phyloP scores from a whole-genome alignment of 2,797 vertebrate genomes.

The Stomatorhinus walkeri region DNA sequence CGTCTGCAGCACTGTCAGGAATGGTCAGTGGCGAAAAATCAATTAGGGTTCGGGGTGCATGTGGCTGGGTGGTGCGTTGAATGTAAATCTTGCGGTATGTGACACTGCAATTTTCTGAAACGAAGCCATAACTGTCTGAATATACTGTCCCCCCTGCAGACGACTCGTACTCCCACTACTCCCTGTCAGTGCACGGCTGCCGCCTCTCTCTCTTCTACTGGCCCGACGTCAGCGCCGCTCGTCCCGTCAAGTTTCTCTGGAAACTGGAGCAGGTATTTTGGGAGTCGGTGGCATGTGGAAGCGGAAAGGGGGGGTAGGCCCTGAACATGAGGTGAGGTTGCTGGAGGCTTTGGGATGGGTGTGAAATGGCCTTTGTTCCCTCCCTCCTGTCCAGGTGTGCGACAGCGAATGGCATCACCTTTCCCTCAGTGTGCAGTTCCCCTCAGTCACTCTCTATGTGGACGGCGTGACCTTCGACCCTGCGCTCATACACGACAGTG shows the following conservation, averaged over 20 bases:
- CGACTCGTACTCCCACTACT: constrained; percentile 91
- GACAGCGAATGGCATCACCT: constrained; percentile 97
- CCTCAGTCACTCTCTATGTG: constrained; percentile 85
- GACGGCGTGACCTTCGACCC: constrained; percentile 96
- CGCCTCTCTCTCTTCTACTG: constrained; percentile 94
- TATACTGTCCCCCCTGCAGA: constrained; percentile 54
- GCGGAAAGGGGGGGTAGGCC: neutral
- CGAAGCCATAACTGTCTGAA: constrained; percentile 35
- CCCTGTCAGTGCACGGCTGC: constrained; percentile 87
- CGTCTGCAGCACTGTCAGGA: constrained; percentile 86
- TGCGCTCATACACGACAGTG: constrained; percentile 91
- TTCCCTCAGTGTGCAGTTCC: constrained; percentile 90
- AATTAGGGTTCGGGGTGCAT: neutral
- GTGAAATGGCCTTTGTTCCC: neutral
- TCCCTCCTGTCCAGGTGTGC: constrained; percentile 67
- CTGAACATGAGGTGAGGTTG: constrained; percentile 41
- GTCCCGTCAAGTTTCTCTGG: constrained; percentile 96
- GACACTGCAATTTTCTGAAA: neutral
- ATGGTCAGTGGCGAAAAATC: constrained; percentile 62
- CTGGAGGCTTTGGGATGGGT: constrained; percentile 33
- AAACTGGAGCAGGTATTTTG: constrained; percentile 89
- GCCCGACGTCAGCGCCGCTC: constrained; percentile 82
- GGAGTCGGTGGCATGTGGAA: constrained; percentile 10
- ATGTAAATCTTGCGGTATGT: neutral
- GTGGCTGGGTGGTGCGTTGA: neutral